These are phyloP conservation scores for Etheostoma nigrum DNA, from an alignment of 2,797 vertebrate genomes.

Conservation along the genomic window DNA sequence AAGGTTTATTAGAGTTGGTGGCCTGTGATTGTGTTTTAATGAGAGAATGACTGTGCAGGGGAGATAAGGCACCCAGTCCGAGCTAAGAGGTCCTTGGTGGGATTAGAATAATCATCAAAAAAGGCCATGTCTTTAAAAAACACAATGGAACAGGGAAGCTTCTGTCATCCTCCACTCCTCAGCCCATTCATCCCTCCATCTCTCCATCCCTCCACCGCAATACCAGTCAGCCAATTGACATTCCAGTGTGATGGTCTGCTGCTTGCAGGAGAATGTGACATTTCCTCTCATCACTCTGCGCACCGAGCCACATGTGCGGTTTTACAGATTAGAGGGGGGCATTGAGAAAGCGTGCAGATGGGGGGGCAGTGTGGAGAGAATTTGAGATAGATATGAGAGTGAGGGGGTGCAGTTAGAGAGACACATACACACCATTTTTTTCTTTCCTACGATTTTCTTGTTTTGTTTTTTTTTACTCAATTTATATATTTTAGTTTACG, in stretches of 20 bases:
- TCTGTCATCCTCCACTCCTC: constrained; percentile 59
- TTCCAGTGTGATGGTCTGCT: constrained; percentile 62
- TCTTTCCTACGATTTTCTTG: no score
- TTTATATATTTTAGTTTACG: no score
- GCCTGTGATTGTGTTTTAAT: constrained; percentile 95
- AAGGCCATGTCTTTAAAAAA: constrained; percentile 83
- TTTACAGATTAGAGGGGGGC: constrained; percentile 67
- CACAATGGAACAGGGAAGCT: constrained; percentile 73
- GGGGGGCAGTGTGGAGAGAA: constrained; percentile 21
- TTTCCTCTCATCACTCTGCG: constrained; percentile 61
- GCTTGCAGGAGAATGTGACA: constrained; percentile 67
- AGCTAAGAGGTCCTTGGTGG: constrained; percentile 83
- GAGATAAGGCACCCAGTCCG: constrained; percentile 88
- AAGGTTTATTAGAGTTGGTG: constrained; percentile 92
- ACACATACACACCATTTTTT: background rate
- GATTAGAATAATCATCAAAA: constrained; percentile 90
- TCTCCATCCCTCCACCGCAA: constrained; percentile 32
- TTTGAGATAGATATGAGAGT: constrained; percentile 44
- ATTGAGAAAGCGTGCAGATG: constrained; percentile 47
- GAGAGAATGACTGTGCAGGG: constrained; percentile 87
- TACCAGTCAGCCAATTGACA: constrained; percentile 66
- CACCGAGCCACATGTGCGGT: constrained; percentile 57
- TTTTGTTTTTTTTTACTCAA: no score
- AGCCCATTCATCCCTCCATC: constrained; percentile 58
- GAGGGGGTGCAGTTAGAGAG: constrained; percentile 14